Base-by-base conservation (phyloP, 2,797 vertebrate species). In the Cyprinella venusta region DNA sequence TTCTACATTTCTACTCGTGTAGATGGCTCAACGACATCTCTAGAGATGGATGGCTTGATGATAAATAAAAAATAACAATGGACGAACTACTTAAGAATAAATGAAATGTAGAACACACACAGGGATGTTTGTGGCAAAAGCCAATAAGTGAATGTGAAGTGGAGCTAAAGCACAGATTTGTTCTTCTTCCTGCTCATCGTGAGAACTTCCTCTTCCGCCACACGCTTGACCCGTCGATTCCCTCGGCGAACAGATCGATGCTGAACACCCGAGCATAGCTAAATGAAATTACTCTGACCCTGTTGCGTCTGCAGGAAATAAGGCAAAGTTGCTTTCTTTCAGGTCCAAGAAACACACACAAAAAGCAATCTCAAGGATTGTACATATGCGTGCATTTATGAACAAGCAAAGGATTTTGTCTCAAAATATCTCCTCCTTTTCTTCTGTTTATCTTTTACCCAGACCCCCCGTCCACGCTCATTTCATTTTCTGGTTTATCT, bases 231-330 rank as follows among this genome's bases (percentile, higher is more conserved):
- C 88, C 72, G 85, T 87, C 84, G 40, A 70, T 92, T 87, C 87
- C 80, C 86, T 82, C 76, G 87, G 84, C 85, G 80, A 89, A 84
- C 86, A 86, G 90, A 92, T 94, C 92, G 79, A 94, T 94, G 83
- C 85, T 75, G 89, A 90, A 90, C 84, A 91, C 88, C 90, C 89
- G 80, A 76, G 80, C 77, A 81, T 82, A 81, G 90, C 88, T 85
- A 91, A 92, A 94, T 93, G 80, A 91, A 91, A 93, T 93, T 91
- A 92, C 91, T 90, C 87, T 85, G 88, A 88, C 90, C 87, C 79
- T 68, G 89, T 90, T 91, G 87, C 85, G 82, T 84, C 88, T 2
- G 6, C 84, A 68, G 84, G 88, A 72, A 81, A 87, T 80, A 90
- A 84, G 81, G 86, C 83, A 77, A 88, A 87, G 89, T 88, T 72